These are phyloP conservation scores for Diorhabda elongata DNA, from an alignment of 1,140 invertebrate species.

Conservation along the genomic window DNA sequence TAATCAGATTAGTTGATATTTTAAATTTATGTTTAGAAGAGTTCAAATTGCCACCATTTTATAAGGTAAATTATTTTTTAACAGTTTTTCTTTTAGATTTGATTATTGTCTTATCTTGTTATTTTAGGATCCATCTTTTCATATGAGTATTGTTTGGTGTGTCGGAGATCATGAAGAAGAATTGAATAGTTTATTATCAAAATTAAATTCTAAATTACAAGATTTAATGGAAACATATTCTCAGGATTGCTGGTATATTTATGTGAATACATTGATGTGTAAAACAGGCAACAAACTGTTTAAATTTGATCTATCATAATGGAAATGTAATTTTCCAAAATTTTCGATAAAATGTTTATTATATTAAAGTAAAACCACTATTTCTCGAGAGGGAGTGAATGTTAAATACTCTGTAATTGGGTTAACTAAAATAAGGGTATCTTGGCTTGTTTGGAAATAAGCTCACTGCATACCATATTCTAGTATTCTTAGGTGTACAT, in stretches of 20 bases:
- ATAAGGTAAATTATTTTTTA: constrained; percentile 51
- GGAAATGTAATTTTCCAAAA: not conserved
- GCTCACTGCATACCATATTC: no score
- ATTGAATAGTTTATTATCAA: constrained; percentile 47
- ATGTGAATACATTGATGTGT: constrained; percentile 44
- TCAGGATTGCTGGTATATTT: constrained; percentile 41
- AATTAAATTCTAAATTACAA: constrained; percentile 47
- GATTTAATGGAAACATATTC: constrained; percentile 40
- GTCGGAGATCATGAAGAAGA: constrained; percentile 55
- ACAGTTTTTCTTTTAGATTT: not conserved
- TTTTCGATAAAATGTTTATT: no score
- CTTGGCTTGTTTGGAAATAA: no score
- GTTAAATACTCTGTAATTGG: not conserved
- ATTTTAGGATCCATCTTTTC: constrained; percentile 65
- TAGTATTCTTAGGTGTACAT: no score
- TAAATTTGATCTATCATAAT: constrained; percentile 38
- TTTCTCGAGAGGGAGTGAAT: not conserved
- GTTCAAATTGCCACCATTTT: constrained; percentile 63
- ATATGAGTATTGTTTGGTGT: constrained; percentile 65
- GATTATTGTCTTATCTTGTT: not conserved
- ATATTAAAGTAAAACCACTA: not conserved
- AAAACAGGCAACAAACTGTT: constrained; percentile 52
- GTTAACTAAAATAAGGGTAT: no score
- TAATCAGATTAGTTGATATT: constrained; percentile 52
- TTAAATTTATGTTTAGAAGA: constrained; percentile 61